Evolutionary conservation across 2,888 invertebrate species (phyloP).

Genomic region (Pseudeuparius sepicola): DNA sequence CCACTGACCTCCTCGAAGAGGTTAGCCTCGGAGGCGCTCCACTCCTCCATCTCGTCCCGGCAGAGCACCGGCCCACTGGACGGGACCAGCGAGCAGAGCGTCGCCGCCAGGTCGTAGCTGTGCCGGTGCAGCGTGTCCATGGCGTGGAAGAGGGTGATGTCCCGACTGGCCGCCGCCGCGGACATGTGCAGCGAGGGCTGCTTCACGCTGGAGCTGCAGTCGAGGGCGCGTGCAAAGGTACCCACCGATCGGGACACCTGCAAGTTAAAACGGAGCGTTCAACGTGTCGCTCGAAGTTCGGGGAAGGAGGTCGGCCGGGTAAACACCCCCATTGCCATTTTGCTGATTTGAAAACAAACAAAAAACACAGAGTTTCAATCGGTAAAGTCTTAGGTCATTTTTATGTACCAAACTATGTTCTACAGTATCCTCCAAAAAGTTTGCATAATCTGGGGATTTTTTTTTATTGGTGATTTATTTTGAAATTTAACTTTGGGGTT

Average conservation of each 20-base stretch:
- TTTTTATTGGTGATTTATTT: too few relatives aligned
- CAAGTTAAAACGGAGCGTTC: too few relatives aligned
- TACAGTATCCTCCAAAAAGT: too few relatives aligned
- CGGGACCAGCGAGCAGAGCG: conserved; percentile 88
- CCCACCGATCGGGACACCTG: conserved; percentile 90
- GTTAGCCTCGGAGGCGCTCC: conserved; percentile 98
- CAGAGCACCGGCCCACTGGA: conserved; percentile 92
- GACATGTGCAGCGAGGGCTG: conserved; percentile 99
- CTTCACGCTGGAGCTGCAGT: conserved; percentile 96
- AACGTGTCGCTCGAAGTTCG: too few relatives aligned
- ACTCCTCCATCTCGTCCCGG: conserved; percentile 99
- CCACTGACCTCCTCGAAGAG: conserved; percentile 98
- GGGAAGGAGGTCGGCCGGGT: too few relatives aligned
- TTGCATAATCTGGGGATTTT: too few relatives aligned
- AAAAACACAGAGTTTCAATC: too few relatives aligned
- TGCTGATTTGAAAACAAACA: too few relatives aligned
- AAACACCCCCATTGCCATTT: too few relatives aligned
- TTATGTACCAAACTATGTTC: too few relatives aligned
- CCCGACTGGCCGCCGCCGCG: conserved; percentile 96
- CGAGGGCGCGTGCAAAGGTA: conserved; percentile 99
- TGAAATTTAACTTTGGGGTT: too few relatives aligned
- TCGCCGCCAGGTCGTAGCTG: conserved; percentile 81
- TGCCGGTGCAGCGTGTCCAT: conserved; percentile 92
- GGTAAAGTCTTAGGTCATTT: too few relatives aligned
- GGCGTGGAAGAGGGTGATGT: conserved; percentile 97